Evolutionary conservation across 2,113 vertebrate genomes (phyloP).

Genomic region (Corythornis madagascariensis): DNA sequence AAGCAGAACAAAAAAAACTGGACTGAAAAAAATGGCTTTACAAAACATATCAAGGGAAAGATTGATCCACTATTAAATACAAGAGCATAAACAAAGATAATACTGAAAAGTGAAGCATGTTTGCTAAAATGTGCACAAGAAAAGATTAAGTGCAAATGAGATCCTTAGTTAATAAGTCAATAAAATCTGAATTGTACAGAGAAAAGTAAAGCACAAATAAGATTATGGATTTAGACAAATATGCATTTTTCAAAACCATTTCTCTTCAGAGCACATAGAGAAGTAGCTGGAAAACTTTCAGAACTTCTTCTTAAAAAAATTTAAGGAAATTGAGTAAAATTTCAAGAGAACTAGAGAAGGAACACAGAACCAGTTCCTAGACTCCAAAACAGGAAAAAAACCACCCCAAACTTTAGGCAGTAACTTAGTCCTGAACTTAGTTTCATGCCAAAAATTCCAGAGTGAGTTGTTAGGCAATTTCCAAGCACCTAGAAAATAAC

Average conservation of each 20-base stretch:
- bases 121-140: not conserved
- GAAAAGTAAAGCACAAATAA: not conserved
- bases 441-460: not conserved
- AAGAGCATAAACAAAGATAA: not conserved
- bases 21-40: not conserved
- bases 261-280: not conserved
- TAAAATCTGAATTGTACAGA: rapidly evolving
- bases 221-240: not conserved
- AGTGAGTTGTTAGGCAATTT: not conserved
- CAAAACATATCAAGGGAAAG: not conserved
- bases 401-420: not conserved
- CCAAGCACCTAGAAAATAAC: not conserved
- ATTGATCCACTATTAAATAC: not conserved
- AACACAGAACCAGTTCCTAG: not conserved
- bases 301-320: not conserved
- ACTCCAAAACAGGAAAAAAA: not conserved
- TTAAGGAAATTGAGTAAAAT: not conserved
- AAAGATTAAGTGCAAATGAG: not conserved
- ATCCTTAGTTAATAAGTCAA: not conserved
- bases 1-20: not conserved
- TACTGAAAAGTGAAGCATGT: not conserved
- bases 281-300: not conserved
- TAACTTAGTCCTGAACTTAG: not conserved
- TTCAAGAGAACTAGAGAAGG: not conserved
- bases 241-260: not conserved